Percentiles rank a stretch among this genome's conserved stretches.
Evolutionary conservation across 2,113 vertebrate species (phyloP).

Genomic region (Plestiodon gilberti): DNA sequence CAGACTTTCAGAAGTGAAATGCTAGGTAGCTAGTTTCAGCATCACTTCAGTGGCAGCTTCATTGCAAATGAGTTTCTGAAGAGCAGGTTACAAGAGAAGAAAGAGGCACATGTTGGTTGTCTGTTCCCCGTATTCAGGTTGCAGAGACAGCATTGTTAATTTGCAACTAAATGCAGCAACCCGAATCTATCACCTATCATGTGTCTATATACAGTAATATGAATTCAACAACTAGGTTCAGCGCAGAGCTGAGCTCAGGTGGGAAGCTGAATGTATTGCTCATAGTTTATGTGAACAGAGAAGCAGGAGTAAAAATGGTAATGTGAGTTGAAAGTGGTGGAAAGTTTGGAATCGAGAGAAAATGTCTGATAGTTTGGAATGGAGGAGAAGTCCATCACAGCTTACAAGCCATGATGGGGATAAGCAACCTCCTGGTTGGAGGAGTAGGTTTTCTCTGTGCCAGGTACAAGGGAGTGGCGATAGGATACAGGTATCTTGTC

Average conservation of each 20-base stretch:
- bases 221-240: background rate
- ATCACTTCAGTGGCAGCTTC: background rate
- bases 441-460: no score
- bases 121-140: background rate
- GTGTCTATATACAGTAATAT: background rate
- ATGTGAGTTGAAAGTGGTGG: slow-evolving; percentile 29
- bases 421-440: no score
- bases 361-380: no score
- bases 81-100: background rate
- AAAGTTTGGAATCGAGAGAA: slow-evolving; percentile 48
- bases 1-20: background rate
- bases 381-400: no score
- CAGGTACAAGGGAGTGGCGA: no score
- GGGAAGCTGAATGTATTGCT: slow-evolving; percentile 31
- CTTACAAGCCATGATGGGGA: no score
- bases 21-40: background rate
- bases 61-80: background rate
- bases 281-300: background rate
- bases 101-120: background rate
- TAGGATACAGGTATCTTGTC: no score
- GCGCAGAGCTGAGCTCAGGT: background rate
- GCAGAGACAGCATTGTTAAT: background rate
- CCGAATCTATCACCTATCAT: background rate
- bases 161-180: slow-evolving; percentile 34
- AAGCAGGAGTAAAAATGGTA: slow-evolving; percentile 50